phyloP scores from a whole-genome alignment of 2,113 vertebrate species.

The Seriola quinqueradiata region DNA sequence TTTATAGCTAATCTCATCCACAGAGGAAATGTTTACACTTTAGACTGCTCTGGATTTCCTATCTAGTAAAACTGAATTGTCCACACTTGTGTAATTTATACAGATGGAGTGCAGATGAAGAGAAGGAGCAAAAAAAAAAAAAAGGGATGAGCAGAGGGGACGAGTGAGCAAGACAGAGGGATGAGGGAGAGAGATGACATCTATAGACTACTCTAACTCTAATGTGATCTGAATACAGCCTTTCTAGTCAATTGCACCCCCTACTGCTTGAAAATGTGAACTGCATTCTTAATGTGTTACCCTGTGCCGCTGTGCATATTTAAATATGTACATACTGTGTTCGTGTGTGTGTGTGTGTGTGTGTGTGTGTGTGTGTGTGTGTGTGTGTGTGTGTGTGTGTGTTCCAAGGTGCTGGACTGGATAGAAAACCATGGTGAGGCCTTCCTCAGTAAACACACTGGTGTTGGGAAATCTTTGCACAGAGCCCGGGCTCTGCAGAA shows the following conservation, averaged over 20 bases:
- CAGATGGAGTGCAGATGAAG: conserved; percentile 27
- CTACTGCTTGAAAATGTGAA: conserved; percentile 51
- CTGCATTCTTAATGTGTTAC: conserved; percentile 22
- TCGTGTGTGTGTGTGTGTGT: too few species aligned
- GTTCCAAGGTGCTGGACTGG: conserved; percentile 95
- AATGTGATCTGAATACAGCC: conserved; percentile 17
- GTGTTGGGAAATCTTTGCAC: conserved; percentile 97
- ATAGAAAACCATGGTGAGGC: conserved; percentile 99
- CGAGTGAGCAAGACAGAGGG: conserved; percentile 8
- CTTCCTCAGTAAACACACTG: conserved; percentile 97
- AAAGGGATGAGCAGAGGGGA: neutral
- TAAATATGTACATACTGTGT: neutral
- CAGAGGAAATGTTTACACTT: conserved; percentile 48
- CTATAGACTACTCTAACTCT: conserved; percentile 19
- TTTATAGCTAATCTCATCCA: conserved; percentile 43
- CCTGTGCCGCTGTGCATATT: neutral
- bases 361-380: conserved; percentile 5
- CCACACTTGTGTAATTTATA: conserved; percentile 48
- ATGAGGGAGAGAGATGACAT: conserved; percentile 33
- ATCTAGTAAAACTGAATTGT: conserved; percentile 33
- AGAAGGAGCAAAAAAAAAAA: conserved; percentile 27
- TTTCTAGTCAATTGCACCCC: conserved; percentile 49
- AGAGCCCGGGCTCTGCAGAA: conserved; percentile 97
- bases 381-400: neutral
- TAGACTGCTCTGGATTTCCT: conserved; percentile 38